Evolutionary conservation across 1,140 invertebrate genomes (phyloP).

Genomic region (Pollicipes pollicipes): DNA sequence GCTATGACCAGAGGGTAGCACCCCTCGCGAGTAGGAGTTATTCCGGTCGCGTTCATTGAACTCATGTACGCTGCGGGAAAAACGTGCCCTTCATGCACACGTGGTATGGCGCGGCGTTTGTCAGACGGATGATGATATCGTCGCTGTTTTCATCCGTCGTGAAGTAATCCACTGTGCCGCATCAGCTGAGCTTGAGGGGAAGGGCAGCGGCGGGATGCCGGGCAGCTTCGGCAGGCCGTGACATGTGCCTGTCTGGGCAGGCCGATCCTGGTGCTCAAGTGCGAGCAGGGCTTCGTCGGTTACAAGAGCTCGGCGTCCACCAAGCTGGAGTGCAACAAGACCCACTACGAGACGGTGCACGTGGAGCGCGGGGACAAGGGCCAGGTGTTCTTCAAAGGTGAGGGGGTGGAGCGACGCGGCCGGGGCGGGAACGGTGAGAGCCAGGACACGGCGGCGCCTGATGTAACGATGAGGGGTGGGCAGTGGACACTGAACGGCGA

Average conservation of each 20-base stretch:
- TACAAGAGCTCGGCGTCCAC: conserved; percentile 58
- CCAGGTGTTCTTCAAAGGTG: conserved; percentile 81
- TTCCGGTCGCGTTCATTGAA: too few relatives aligned
- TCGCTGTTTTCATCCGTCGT: too few relatives aligned
- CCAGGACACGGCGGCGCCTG: background rate
- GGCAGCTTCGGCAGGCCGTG: background rate
- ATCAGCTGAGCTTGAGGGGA: background rate
- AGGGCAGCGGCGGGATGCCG: background rate
- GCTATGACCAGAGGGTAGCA: too few relatives aligned
- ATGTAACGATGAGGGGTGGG: background rate
- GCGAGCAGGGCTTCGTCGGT: conserved; percentile 90
- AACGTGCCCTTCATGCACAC: too few relatives aligned
- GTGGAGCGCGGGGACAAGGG: conserved; percentile 78
- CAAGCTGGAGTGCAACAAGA: conserved; percentile 88
- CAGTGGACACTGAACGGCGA: too few relatives aligned
- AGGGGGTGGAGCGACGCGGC: conserved; percentile 10
- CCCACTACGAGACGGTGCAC: conserved; percentile 78
- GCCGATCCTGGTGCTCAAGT: conserved; percentile 80
- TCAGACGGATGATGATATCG: too few relatives aligned
- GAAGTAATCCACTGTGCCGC: background rate
- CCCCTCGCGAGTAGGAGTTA: too few relatives aligned
- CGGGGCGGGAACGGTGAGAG: background rate
- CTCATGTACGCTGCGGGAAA: too few relatives aligned
- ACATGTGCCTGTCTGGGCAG: conserved; percentile 28
- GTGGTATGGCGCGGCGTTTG: too few relatives aligned